Evolutionary conservation across 1,140 invertebrate species (phyloP).

Genomic region (Thaumetopoea pityocampa): DNA sequence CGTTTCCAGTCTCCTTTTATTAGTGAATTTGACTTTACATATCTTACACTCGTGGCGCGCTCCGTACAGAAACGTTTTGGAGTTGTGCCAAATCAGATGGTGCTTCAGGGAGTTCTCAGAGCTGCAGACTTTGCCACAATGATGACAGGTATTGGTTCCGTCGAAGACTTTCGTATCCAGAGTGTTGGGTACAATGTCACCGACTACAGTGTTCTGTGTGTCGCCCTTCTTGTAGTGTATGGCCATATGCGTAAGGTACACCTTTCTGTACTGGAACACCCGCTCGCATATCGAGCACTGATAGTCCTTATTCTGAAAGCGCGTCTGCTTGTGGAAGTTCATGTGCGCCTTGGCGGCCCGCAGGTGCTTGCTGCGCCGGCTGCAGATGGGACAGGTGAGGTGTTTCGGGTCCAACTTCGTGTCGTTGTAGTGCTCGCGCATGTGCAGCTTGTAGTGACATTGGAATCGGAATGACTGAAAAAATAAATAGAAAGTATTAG

Average conservation of each 20-base stretch:
- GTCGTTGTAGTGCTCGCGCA: slow-evolving; percentile 65
- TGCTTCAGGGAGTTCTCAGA: slow-evolving; percentile 60
- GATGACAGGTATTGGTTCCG: slow-evolving; percentile 52
- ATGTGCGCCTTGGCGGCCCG: slow-evolving; percentile 66
- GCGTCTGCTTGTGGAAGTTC: slow-evolving; percentile 69
- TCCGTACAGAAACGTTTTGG: slow-evolving; percentile 49
- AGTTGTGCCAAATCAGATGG: slow-evolving; percentile 65
- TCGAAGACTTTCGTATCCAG: slow-evolving; percentile 32
- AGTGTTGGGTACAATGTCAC: slow-evolving; percentile 28
- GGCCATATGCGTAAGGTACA: slow-evolving; percentile 65
- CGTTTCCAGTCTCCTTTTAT: slow-evolving; percentile 52
- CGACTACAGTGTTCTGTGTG: slow-evolving; percentile 50
- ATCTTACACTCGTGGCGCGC: slow-evolving; percentile 56
- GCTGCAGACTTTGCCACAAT: slow-evolving; percentile 64
- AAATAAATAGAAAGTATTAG: slow-evolving; percentile 8
- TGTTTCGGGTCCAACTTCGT: slow-evolving; percentile 53
- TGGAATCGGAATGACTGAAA: slow-evolving; percentile 65
- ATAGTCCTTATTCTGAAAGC: slow-evolving; percentile 64
- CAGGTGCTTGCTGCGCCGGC: slow-evolving; percentile 61
- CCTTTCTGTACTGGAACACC: slow-evolving; percentile 57
- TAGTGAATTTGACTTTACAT: slow-evolving; percentile 62
- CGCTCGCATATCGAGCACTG: slow-evolving; percentile 67
- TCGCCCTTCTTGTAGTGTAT: slow-evolving; percentile 63
- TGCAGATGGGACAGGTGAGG: slow-evolving; percentile 62
- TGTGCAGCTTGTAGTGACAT: slow-evolving; percentile 65